Base-by-base conservation (phyloP, 2,113 vertebrate species). In the Xiphias gladius region DNA sequence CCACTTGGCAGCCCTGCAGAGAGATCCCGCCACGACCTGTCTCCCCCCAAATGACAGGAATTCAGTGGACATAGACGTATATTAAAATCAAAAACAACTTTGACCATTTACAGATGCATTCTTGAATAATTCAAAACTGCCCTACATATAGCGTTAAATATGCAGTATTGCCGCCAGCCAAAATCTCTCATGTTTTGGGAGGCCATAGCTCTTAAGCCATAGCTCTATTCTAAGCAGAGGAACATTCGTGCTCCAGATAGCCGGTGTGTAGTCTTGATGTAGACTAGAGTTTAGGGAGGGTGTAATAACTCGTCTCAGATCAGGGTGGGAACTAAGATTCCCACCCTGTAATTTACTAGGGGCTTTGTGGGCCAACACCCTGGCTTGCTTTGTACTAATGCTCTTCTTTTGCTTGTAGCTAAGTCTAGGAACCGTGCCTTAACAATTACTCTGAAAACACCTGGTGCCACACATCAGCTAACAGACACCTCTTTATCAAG, bases 141-240 rank as follows among this genome's bases (percentile, higher is more conserved):
- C 83, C 91, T 89, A 89, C 89, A 93, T 90, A 85, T 85, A 86
- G 75, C 86, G 86, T 94, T 90, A 90, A 93, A 93, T 93, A 93
- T 90, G 84, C 86, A 91, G 83, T 24, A 87, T 79, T 69, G 86
- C 80, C 68, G 50, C 76, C 66, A 93, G 92, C 83, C 64, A 89
- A 93, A 90, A 90, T 67, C 80, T 77, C 79, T 85, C 62, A 74
- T 79, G 79, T 90, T 86, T 76, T 32, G 82, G 82, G 84, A 90
- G 89, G 82, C 82, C 87, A 81, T 84, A 79, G 78, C 82, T 87
- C 76, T 91, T 85, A 81, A 90, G 92, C 62, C 70, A n/a, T 54
- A 22, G 74, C 70, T 79, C 78, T 59, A 86, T 68, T 76, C 74
- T 67, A 62, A 76, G 74, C 72, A 68, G 65, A 75, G 79, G 66